Conservation (phyloP, 2,888 invertebrate species). For the Phragmatobia fuliginosa region DNA sequence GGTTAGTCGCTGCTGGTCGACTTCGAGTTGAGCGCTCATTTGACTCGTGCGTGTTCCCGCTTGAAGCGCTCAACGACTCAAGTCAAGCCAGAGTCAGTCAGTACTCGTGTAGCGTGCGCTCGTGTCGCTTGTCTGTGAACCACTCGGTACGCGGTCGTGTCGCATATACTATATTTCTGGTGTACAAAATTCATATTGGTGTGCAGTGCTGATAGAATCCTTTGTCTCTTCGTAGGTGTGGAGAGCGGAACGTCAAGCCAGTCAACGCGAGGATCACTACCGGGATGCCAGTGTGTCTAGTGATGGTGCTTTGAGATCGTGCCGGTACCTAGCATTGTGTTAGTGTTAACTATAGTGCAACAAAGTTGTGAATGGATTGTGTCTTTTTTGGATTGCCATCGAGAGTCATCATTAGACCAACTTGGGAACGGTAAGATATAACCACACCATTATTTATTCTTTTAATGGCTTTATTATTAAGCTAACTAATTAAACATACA, state of each 20-base stretch:
- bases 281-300: slow-evolving; percentile 81
- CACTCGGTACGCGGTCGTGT: slow-evolving; percentile 31
- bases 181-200: slow-evolving; percentile 65
- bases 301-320: slow-evolving; percentile 82
- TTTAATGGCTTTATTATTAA: slow-evolving; percentile 26
- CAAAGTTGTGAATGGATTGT: slow-evolving; percentile 84
- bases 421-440: slow-evolving; percentile 81
- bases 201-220: slow-evolving; percentile 69
- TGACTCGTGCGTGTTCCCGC: slow-evolving; percentile 30
- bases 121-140: slow-evolving; percentile 58
- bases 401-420: slow-evolving; percentile 81
- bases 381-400: slow-evolving; percentile 83
- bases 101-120: slow-evolving; percentile 68
- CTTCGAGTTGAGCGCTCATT: background rate
- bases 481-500: slow-evolving; percentile 34
- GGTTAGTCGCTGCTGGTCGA: slow-evolving; percentile 43
- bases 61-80: slow-evolving; percentile 36
- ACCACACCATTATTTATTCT: slow-evolving; percentile 38
- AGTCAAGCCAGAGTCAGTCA: slow-evolving; percentile 42
- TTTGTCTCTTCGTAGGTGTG: slow-evolving; percentile 81
- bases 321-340: slow-evolving; percentile 75
- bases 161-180: slow-evolving; percentile 25
- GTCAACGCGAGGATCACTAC: slow-evolving; percentile 62
- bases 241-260: slow-evolving; percentile 50
- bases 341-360: slow-evolving; percentile 82